A percentile compares a stretch with the other conserved stretches of the same genome.
phyloP scores from a whole-genome alignment of 2,113 vertebrate genomes.

The Pteropus alecto region DNA sequence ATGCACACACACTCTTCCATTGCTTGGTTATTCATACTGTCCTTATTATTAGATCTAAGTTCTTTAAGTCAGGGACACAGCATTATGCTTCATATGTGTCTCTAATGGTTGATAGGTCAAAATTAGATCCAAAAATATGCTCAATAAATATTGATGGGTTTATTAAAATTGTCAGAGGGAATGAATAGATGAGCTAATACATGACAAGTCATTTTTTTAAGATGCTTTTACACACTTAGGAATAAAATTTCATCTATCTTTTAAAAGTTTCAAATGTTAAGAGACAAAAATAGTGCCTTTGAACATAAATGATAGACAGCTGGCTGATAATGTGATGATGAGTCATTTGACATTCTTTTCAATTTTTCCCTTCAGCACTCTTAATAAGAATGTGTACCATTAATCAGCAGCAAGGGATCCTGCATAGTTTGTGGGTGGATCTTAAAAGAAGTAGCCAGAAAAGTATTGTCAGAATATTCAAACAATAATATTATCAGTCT shows the following conservation, averaged over 20 bases:
- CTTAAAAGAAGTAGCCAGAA: background rate
- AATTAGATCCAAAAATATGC: background rate
- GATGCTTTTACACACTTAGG: conserved; percentile 4
- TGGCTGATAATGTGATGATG: conserved; percentile 58
- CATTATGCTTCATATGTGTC: background rate
- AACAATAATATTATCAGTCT: background rate
- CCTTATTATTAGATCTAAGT: background rate
- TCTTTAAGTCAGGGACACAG: background rate
- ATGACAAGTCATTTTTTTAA: background rate
- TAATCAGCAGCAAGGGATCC: conserved; percentile 36
- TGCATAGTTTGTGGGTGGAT: background rate
- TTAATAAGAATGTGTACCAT: conserved; percentile 34
- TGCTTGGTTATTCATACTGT: background rate
- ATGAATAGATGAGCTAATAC: background rate
- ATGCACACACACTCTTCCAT: background rate
- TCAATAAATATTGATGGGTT: background rate
- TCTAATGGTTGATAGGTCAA: background rate
- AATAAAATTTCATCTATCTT: conserved; percentile 33
- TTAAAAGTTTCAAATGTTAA: conserved; percentile 54
- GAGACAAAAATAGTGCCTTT: conserved; percentile 58
- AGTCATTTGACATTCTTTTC: conserved; percentile 60
- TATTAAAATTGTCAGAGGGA: conserved; percentile 3
- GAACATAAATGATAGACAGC: conserved; percentile 63
- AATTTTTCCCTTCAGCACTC: conserved; percentile 17
- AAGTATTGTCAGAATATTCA: background rate